phyloP scores from a whole-genome alignment of 2,113 vertebrate species.

The Pelobates fuscus region DNA sequence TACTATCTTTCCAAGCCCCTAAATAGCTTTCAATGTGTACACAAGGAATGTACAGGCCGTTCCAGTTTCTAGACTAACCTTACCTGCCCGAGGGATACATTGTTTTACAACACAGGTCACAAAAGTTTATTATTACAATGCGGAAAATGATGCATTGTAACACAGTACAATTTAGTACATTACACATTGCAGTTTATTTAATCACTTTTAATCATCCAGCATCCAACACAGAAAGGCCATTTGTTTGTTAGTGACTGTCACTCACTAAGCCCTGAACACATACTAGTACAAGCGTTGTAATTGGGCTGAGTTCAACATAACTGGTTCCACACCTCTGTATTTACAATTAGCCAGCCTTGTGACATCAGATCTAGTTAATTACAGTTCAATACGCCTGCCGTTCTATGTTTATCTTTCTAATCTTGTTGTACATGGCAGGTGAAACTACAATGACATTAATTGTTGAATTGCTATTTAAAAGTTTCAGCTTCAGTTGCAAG shows the following conservation, averaged over 20 bases:
- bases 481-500: background rate
- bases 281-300: background rate
- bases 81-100: background rate
- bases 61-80: no score
- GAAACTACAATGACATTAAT: background rate
- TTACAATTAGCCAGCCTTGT: background rate
- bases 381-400: background rate
- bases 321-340: constrained; percentile 6
- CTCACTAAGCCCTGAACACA: background rate
- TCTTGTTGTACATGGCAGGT: background rate
- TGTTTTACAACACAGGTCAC: background rate
- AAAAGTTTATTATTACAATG: background rate
- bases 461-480: background rate
- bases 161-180: background rate
- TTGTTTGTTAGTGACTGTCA: constrained; percentile 17
- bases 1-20: no score
- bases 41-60: no score
- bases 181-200: background rate
- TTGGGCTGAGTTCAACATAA: background rate
- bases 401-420: constrained; percentile 7
- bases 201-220: background rate
- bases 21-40: no score
- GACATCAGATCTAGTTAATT: constrained; percentile 9
- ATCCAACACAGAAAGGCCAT: background rate
- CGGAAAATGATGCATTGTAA: background rate